These are phyloP conservation scores for Monodelphis domestica DNA, from an alignment of 2,797 vertebrate species.

Conservation along the genomic window DNA sequence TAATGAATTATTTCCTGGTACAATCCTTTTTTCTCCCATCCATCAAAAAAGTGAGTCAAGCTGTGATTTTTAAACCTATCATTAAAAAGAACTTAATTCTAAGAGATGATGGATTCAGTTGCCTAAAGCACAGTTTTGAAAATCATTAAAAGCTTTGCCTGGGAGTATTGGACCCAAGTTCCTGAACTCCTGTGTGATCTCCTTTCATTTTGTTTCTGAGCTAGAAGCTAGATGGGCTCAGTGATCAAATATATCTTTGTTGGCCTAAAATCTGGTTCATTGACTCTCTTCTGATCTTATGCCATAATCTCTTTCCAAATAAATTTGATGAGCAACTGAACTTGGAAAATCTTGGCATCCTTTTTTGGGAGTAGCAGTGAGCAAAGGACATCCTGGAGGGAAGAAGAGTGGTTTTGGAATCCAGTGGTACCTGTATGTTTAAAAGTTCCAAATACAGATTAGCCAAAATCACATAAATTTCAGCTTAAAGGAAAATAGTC, in stretches of 20 bases:
- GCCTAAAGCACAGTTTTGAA: slow-evolving; percentile 21
- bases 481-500: slow-evolving; percentile 54
- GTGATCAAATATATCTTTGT: slow-evolving; percentile 33
- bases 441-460: slow-evolving; percentile 61
- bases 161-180: neutral
- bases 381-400: slow-evolving; percentile 54
- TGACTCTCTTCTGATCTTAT: slow-evolving; percentile 61
- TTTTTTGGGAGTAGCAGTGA: slow-evolving; percentile 60
- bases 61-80: slow-evolving; percentile 37
- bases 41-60: slow-evolving; percentile 1
- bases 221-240: slow-evolving; percentile 31
- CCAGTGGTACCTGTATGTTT: slow-evolving; percentile 55
- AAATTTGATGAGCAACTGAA: slow-evolving; percentile 64
- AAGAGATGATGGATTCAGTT: slow-evolving; percentile 48
- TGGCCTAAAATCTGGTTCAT: slow-evolving; percentile 55
- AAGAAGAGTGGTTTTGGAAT: slow-evolving; percentile 63
- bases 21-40: neutral
- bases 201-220: slow-evolving; percentile 42
- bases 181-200: neutral
- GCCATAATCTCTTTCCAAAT: slow-evolving; percentile 72
- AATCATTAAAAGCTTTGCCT: slow-evolving; percentile 42
- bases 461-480: slow-evolving; percentile 69
- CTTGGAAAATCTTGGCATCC: slow-evolving; percentile 68
- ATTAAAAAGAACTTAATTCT: slow-evolving; percentile 29
- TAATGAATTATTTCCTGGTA: slow-evolving; percentile 42